phyloP scores from a whole-genome alignment of 37 sponge, comb jelly and placozoan genomes.

The Spongilla lacustris region DNA sequence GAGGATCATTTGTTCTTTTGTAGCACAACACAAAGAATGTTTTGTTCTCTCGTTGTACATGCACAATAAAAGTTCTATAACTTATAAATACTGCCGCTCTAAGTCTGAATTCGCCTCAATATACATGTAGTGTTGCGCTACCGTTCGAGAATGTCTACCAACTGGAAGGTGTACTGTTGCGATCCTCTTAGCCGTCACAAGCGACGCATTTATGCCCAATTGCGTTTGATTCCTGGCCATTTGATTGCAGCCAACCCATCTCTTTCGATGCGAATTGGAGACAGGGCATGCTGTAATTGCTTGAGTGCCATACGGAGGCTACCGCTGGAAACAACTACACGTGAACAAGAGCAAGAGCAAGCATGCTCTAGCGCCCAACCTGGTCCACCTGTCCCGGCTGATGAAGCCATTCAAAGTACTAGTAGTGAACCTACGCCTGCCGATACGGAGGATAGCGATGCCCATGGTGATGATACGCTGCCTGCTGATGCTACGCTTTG shows the following conservation, averaged over 20 bases:
- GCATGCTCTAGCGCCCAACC: neutral
- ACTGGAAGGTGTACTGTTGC: neutral
- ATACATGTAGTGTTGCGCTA: neutral
- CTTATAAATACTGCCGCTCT: neutral
- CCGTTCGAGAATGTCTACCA: neutral
- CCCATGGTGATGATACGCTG: neutral
- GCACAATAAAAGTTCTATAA: neutral
- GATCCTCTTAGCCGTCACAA: neutral
- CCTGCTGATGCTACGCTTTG: neutral
- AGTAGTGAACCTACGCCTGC: constrained; percentile 1
- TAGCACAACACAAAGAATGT: neutral
- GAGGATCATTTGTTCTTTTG: neutral
- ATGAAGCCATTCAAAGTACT: constrained; percentile 1
- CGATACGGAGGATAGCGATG: neutral
- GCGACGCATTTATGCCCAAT: neutral
- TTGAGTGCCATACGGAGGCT: neutral
- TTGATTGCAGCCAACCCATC: neutral
- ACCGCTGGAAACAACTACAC: neutral
- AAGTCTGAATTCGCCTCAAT: neutral
- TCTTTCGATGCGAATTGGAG: neutral
- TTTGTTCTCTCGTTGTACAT: neutral
- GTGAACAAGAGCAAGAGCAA: neutral
- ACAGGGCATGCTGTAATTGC: neutral
- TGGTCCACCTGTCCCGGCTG: neutral
- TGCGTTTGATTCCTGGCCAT: neutral